Conservation (phyloP, 2,888 invertebrate species). For the Zeuzera pyrina region DNA sequence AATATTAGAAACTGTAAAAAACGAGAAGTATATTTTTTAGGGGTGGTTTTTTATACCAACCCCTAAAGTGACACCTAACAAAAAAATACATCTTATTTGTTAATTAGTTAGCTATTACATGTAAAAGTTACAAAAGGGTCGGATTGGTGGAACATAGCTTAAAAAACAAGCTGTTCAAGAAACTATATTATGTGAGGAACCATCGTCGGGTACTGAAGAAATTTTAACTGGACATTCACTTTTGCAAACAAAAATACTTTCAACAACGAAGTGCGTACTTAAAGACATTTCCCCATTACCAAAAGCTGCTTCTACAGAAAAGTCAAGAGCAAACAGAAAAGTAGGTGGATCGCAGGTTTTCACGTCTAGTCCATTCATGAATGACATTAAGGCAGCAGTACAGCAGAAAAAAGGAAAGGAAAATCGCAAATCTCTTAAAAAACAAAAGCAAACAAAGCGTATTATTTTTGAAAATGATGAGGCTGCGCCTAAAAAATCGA, state of each 20-base stretch:
- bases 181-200: background rate
- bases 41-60: too few relatives aligned
- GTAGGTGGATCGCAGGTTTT: conserved; percentile 11
- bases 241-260: background rate
- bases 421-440: conserved; percentile 9
- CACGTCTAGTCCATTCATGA: conserved; percentile 10
- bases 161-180: too few relatives aligned
- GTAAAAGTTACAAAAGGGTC: too few relatives aligned
- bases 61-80: too few relatives aligned
- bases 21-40: too few relatives aligned
- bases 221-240: background rate
- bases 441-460: conserved; percentile 8
- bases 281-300: conserved; percentile 11
- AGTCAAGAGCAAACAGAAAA: conserved; percentile 10
- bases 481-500: conserved; percentile 5
- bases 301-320: conserved; percentile 9
- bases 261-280: conserved; percentile 4
- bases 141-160: too few relatives aligned
- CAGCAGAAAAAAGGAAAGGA: conserved; percentile 9
- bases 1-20: too few relatives aligned
- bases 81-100: too few relatives aligned
- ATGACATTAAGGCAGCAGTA: conserved; percentile 10
- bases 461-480: conserved; percentile 8
- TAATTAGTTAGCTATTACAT: too few relatives aligned
- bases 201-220: background rate